phyloP scores from a whole-genome alignment of 2,888 invertebrate genomes.

The Cyrtodaria siliqua region DNA sequence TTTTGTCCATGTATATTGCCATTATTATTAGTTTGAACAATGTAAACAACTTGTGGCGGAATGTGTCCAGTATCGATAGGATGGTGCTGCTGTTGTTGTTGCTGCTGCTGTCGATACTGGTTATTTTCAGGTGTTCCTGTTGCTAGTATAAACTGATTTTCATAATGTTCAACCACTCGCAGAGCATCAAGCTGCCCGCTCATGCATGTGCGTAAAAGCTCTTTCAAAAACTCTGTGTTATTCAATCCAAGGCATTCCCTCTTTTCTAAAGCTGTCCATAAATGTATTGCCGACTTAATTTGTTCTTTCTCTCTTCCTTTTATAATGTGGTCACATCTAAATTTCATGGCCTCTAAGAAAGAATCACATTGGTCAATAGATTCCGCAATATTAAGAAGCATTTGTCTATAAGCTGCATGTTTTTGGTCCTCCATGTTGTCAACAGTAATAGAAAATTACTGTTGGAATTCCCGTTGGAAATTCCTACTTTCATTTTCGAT shows the following conservation, averaged over 20 bases:
- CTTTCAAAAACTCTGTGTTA: slow-evolving; percentile 30
- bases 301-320: slow-evolving; percentile 35
- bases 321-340: slow-evolving; percentile 29
- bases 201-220: slow-evolving; percentile 27
- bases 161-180: slow-evolving; percentile 28
- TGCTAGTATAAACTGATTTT: neutral
- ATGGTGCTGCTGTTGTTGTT: neutral
- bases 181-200: slow-evolving; percentile 14
- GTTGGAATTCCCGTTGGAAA: no score
- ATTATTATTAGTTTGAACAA: no score
- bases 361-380: slow-evolving; percentile 24
- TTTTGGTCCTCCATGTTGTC: slow-evolving; percentile 2
- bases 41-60: no score
- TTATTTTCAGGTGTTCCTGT: neutral
- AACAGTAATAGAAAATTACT: no score
- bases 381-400: slow-evolving; percentile 26
- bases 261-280: slow-evolving; percentile 40
- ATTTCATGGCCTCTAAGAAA: slow-evolving; percentile 33
- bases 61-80: neutral
- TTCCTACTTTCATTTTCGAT: no score
- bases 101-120: neutral
- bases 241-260: slow-evolving; percentile 25
- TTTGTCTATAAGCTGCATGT: slow-evolving; percentile 26
- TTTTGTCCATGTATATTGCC: no score
- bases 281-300: slow-evolving; percentile 18